These are phyloP conservation scores for Haliclona indistincta DNA, from an alignment of 37 sponge, comb jelly and placozoan species.

Conservation along the genomic window DNA sequence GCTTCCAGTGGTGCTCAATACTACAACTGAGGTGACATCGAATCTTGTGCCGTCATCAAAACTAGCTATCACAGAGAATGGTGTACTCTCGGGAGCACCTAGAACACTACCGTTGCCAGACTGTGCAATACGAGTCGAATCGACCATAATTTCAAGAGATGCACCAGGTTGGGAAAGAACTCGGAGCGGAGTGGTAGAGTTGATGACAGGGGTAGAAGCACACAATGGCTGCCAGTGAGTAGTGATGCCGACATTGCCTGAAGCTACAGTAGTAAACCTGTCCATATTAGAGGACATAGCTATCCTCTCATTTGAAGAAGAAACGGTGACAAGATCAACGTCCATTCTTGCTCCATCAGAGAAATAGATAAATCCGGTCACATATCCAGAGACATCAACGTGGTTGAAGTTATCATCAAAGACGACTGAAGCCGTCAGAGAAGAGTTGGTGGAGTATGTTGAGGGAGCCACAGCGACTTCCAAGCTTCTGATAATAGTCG, in stretches of 20 bases:
- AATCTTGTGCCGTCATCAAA: not conserved
- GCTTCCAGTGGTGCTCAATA: not conserved
- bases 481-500: conserved; percentile 38
- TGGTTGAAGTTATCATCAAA: conserved; percentile 12
- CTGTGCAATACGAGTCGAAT: not conserved
- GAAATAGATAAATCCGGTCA: conserved; percentile 44
- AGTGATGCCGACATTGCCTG: conserved; percentile 1
- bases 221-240: not conserved
- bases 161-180: not conserved
- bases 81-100: not conserved
- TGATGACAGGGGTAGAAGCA: not conserved
- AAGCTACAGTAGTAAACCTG: not conserved
- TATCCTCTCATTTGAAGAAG: conserved; percentile 4
- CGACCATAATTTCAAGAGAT: not conserved
- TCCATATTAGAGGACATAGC: not conserved
- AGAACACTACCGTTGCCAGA: not conserved
- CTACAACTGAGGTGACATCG: not conserved
- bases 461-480: conserved; percentile 2
- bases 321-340: not conserved
- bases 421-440: conserved; percentile 12
- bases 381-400: conserved; percentile 7
- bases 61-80: not conserved
- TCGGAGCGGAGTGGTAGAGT: not conserved
- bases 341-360: conserved; percentile 49
- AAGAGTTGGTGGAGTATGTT: conserved; percentile 5